Base-by-base conservation (phyloP, 2,888 invertebrate genomes). In the Colostygia pectinataria region DNA sequence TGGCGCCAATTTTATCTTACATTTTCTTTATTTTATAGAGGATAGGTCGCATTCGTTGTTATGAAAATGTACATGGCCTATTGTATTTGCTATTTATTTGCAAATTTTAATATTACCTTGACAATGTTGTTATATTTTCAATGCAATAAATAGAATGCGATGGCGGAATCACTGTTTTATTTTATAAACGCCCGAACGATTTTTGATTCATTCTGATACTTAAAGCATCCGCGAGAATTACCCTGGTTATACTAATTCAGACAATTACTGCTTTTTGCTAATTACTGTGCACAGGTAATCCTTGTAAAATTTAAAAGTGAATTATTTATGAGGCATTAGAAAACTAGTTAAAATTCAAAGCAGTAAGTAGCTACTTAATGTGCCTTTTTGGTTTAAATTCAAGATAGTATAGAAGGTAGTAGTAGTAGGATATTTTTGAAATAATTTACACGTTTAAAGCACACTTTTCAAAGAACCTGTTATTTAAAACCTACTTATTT, bases 61-160 rank as follows among this genome's bases (percentile, higher is more conserved):
- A 74, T 82, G 88, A 75, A 84, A 80, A 77, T 77, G 66, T 74
- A 62, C 41, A 29, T 41, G 49, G 45, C 50, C 42, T 41, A 15
- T 61, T 47, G 34, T 43, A 27, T 46, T 34, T 52, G 53, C 46
- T 32, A 53, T 31, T 50, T 36, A 32, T 32, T 49, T 50, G 49
- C 46, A 34, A 47, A 23, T 45, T 38, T n/a, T 7, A 20, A 20
- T 28, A 23, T 33, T 52, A 51, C 34, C 40, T 50, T 45, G 49
- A 43, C 41, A 56, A 3, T 54, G 57, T 57, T 66, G 57, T 65
- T 74, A 65, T 80, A 68, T 85, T 89, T 88, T 89, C 83, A 78
- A 40, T 85, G 71, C 86, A 89, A 87, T 89, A 89, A 72, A 90
- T 57, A 76, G 80, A 86, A 88, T 90, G 90, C 79, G 88, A 89